Percentiles rank a stretch among this genome's conserved stretches.
Evolutionary conservation across 1,140 invertebrate genomes (phyloP).

Genomic region (Trachelipus rathkii): DNA sequence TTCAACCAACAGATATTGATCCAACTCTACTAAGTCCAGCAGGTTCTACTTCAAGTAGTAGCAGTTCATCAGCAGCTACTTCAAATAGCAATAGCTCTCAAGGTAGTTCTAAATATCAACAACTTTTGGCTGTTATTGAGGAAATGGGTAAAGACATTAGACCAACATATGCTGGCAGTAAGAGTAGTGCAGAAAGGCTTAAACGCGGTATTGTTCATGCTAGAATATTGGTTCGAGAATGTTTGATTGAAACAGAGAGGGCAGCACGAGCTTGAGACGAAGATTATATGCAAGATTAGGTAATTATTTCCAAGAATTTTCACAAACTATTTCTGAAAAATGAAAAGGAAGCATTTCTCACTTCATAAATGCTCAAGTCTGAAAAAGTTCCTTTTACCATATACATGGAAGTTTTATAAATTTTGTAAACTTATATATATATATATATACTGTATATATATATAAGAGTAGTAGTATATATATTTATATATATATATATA

Average conservation of each 20-base stretch:
- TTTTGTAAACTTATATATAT: too few species aligned
- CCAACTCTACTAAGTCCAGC: conserved; percentile 35
- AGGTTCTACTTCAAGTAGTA: conserved; percentile 27
- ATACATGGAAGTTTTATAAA: too few species aligned
- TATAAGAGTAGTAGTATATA: too few species aligned
- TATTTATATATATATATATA: too few species aligned
- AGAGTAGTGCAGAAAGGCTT: conserved; percentile 84
- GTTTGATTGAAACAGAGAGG: conserved; percentile 90
- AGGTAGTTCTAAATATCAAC: conserved; percentile 75
- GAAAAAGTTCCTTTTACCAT: too few species aligned
- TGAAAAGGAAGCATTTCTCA: too few species aligned
- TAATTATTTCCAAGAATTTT: too few species aligned
- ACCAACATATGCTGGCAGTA: conserved; percentile 93
- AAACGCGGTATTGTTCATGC: conserved; percentile 94
- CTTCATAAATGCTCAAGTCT: too few species aligned
- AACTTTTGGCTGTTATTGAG: conserved; percentile 88
- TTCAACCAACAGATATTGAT: conserved; percentile 36
- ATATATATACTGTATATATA: too few species aligned
- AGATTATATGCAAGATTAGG: background rate
- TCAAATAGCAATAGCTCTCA: conserved; percentile 47
- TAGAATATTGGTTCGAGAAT: conserved; percentile 87
- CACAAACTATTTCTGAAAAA: too few species aligned
- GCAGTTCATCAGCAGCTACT: conserved; percentile 24
- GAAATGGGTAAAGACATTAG: conserved; percentile 95
- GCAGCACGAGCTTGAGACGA: conserved; percentile 62